A percentile compares a stretch with the other conserved stretches of the same genome.
Evolutionary conservation across 2,113 vertebrate species (phyloP).

Genomic region (Peromyscus maniculatus): DNA sequence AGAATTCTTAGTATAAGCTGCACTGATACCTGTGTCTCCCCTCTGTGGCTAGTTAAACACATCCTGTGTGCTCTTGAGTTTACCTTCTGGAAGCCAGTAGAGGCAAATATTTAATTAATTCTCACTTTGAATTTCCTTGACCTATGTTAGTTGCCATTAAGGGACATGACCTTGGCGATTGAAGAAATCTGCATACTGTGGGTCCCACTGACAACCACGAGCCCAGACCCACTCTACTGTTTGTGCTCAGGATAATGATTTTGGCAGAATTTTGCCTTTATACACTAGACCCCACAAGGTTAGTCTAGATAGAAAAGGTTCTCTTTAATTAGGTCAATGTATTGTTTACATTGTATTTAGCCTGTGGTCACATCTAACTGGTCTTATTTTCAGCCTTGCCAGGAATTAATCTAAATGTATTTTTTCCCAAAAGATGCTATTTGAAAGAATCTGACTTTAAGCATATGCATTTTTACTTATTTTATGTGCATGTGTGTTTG

Average conservation of each 20-base stretch:
- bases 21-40: fast-evolving
- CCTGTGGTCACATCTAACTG: constrained; percentile 79
- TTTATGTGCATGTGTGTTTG: neutral
- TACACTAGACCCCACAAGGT: constrained; percentile 47
- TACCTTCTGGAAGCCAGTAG: neutral
- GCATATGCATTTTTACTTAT: neutral
- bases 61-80: fast-evolving
- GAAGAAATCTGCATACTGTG: fast-evolving
- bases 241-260: constrained; percentile 41
- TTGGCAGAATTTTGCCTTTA: constrained; percentile 61
- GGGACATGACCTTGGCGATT: neutral
- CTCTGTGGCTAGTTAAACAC: neutral
- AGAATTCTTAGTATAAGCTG: neutral
- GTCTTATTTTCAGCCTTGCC: constrained; percentile 80
- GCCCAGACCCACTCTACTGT: neutral
- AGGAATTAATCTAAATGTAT: constrained; percentile 83
- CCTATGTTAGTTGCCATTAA: fast-evolving
- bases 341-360: constrained; percentile 80
- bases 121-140: neutral
- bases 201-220: fast-evolving
- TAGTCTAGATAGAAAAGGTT: constrained; percentile 74
- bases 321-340: constrained; percentile 84
- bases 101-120: neutral
- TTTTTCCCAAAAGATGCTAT: constrained; percentile 73
- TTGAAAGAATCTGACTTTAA: constrained; percentile 75